A percentile compares a stretch with the other conserved stretches of the same genome.
Evolutionary conservation across 2,113 vertebrate genomes (phyloP).

Genomic region (Vimba vimba): DNA sequence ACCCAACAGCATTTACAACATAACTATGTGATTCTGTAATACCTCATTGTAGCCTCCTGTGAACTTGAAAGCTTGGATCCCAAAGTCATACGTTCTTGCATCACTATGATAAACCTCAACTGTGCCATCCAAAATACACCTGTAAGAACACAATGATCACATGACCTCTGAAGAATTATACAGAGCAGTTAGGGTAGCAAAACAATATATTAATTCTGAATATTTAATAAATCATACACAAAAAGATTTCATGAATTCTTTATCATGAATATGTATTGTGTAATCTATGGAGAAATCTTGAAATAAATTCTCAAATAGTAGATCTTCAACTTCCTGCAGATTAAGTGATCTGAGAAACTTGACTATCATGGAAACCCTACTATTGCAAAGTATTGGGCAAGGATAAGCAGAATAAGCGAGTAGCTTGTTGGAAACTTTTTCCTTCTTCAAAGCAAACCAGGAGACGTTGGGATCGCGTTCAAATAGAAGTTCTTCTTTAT

Average conservation of each 20-base stretch:
- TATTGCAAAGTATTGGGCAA: too few relatives aligned
- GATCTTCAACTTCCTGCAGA: not conserved
- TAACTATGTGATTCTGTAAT: not conserved
- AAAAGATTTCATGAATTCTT: not conserved
- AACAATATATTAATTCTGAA: not conserved
- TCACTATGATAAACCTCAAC: constrained; percentile 41
- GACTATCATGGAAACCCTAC: not conserved
- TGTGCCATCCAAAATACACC: constrained; percentile 68
- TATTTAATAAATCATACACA: not conserved
- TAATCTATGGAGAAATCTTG: not conserved
- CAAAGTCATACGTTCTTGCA: constrained; percentile 64
- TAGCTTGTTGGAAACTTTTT: too few relatives aligned
- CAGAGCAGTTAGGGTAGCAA: not conserved
- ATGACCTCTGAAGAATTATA: not conserved
- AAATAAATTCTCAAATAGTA: not conserved
- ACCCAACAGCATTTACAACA: not conserved
- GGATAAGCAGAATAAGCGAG: too few relatives aligned
- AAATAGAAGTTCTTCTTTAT: too few relatives aligned
- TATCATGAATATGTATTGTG: not conserved
- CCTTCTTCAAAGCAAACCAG: too few relatives aligned
- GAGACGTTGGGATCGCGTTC: too few relatives aligned
- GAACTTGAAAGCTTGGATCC: constrained; percentile 74
- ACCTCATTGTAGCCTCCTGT: constrained; percentile 72
- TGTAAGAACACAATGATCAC: constrained; percentile 46
- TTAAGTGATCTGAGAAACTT: not conserved